Percentiles rank a stretch among this genome's conserved stretches.
These are phyloP conservation scores for Rhynchotus rufescens DNA, from an alignment of 2,797 vertebrate species.

Conservation along the genomic window DNA sequence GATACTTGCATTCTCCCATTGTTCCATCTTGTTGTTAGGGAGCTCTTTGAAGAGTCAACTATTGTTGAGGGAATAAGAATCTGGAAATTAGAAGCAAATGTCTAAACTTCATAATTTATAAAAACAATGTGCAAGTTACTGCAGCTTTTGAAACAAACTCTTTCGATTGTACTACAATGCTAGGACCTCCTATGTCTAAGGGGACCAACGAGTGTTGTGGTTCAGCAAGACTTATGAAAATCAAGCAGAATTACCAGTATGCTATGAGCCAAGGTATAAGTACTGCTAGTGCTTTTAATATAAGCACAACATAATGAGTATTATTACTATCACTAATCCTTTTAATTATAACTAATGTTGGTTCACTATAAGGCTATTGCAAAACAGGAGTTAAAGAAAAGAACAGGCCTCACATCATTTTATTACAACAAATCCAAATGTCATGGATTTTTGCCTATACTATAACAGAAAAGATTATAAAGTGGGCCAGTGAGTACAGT, in stretches of 20 bases:
- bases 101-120: not conserved
- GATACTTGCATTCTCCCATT: not conserved
- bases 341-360: slow-evolving; percentile 23
- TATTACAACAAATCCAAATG: not conserved
- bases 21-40: fast-evolving
- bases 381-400: not conserved
- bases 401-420: not conserved
- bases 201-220: not conserved
- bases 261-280: not conserved
- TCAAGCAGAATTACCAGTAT: not conserved
- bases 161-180: not conserved
- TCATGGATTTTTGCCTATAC: not conserved
- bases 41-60: not conserved
- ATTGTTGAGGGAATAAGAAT: not conserved
- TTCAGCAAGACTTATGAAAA: not conserved
- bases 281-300: slow-evolving; percentile 4
- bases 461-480: not conserved
- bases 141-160: not conserved
- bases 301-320: not conserved
- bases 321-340: slow-evolving; percentile 15
- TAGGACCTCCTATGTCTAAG: not conserved
- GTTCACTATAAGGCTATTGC: not conserved
- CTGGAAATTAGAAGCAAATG: not conserved
- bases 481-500: not conserved
- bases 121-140: not conserved